Base-by-base conservation (phyloP, 2,888 invertebrate species). In the Timandra comae region DNA sequence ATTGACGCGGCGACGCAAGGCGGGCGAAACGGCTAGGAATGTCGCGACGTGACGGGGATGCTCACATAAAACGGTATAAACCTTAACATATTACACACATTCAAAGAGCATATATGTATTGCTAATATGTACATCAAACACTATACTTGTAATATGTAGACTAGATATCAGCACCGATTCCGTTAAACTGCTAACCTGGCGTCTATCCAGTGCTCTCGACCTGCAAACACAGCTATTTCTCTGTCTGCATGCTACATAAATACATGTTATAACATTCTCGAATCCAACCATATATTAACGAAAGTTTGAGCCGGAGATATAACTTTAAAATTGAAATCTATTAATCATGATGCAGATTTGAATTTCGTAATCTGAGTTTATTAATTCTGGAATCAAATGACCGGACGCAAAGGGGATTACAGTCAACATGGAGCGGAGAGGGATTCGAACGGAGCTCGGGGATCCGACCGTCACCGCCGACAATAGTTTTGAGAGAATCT, bases 1-100 rank as follows among this genome's bases (percentile, higher is more conserved):
- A 49, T 46, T 38, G 43, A 36, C 36, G 30, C 49, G 53, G 46
- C 41, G 11, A 39, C 47, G 49, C 52, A 41, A 16, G 32, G 45
- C 24, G 52, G 43, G 47, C 42, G 52, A 46, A 50, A 59, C 56
- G 54, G 37, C 13, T 41, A 45, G 55, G 55, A 63, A 65, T 61
- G 59, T 56, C 50, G 38, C 59, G 58, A 62, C 56, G 62, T 62
- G 68, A 56, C 49, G 46, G 33, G 31, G 38, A 43, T 33, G 28
- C 24, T 28, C 22, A 22, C 22, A 7, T 22, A 24, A 24, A 5
- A 24, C 24, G 27, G 27, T 23, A 7, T 16, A 25, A 9, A 33
- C 12, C 31, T 31, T 29, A 21, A 32, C 38, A 32, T 34, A 16
- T 24, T 29, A 30, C 24, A 30, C 23, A 34, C 16, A 16, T 16